Conservation (phyloP, 2,797 vertebrate species). For the Semotilus atromaculatus region DNA sequence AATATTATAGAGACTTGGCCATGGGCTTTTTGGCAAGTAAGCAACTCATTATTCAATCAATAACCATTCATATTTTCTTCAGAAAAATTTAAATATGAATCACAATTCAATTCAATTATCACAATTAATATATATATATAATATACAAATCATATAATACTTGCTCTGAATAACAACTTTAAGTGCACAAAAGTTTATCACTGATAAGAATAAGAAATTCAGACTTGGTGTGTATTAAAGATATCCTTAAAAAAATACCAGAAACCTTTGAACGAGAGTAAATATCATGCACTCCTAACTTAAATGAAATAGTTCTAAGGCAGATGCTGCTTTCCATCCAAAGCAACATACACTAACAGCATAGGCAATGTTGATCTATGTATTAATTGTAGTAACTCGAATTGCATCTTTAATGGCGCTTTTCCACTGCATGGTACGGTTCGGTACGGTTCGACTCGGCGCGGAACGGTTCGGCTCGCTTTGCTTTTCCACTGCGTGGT, state of each 20-base stretch:
- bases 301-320: background rate
- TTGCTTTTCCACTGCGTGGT: too few relatives aligned
- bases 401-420: slow-evolving; percentile 6
- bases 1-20: background rate
- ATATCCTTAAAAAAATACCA: background rate
- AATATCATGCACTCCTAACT: background rate
- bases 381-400: background rate
- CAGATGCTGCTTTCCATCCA: background rate
- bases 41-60: background rate
- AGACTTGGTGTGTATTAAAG: background rate
- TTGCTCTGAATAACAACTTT: background rate
- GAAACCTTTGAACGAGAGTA: background rate
- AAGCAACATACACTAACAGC: background rate
- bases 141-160: background rate
- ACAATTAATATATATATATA: background rate
- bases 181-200: background rate
- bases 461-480: too few relatives aligned
- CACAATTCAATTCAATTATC: background rate
- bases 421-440: too few relatives aligned
- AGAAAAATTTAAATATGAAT: background rate
- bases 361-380: slow-evolving; percentile 8
- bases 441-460: too few relatives aligned
- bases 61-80: background rate
- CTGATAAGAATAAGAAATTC: background rate
- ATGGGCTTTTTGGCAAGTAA: background rate